Base-by-base conservation (phyloP, 2,113 vertebrate genomes). In the Pollimyrus isidori region DNA sequence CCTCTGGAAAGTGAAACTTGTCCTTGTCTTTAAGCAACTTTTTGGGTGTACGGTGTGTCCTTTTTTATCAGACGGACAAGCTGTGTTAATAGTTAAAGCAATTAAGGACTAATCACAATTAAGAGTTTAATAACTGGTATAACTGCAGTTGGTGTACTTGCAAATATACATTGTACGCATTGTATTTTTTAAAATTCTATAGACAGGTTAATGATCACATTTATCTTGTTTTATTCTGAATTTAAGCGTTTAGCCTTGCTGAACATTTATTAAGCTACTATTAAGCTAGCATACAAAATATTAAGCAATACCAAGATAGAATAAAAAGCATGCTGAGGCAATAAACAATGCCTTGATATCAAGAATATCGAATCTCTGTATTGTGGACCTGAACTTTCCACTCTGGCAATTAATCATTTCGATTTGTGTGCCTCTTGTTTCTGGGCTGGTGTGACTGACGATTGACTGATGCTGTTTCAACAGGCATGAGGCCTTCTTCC, bases 401-500 rank as follows among this genome's bases (percentile, higher is more conserved):
- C 23, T 62, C 23, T 58, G 56, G 56, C 56, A n/a, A n/a, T 0
- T 19, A 15, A 42, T 19, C 17, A 4, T 80, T 42, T 42, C 7
- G 30, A 42, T 19, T 19, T 80, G 35, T 26, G 30, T 7, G 3
- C 35, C 35, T 80, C 30, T 19, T 80, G 35, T 10, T 80, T 42
- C 1, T 3, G 35, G 35, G 13, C 73, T 89, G 92, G 48, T 90
- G 89, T 46, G 82, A 56, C 7, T 84, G 82, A 48, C 10, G 3
- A 84, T 84, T 48, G 82, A 45, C 5, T n/a, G 23, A 62, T n/a
- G 56, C 56, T 80, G 90, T 73, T 83, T 50, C 88, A 89, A 50
- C 91, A 99, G 98, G 89, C 97, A 97, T 84, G 98, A 99, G 95
- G 98, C 98, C 89, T 93, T 99, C 39, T 99, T 99, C 87, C 97